Conservation (phyloP, 1,140 invertebrate species). For the Thaumatotibia leucotreta region DNA sequence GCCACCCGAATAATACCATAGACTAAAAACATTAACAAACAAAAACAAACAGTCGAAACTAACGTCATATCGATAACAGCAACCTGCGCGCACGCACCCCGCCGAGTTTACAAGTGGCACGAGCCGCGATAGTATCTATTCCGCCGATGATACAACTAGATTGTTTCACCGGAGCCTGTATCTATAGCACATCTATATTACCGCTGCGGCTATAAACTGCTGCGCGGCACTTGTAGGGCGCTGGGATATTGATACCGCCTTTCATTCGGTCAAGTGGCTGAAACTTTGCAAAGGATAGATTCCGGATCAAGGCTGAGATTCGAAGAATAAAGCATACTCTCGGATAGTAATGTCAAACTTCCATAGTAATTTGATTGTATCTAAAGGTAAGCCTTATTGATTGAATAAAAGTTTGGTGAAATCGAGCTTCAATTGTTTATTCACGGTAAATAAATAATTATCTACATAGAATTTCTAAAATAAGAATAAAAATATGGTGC, state of each 20-base stretch:
- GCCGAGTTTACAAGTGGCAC: constrained; percentile 56
- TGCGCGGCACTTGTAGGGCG: background rate
- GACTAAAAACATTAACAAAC: too few relatives aligned
- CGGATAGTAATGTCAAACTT: too few relatives aligned
- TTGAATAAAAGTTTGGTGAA: too few relatives aligned
- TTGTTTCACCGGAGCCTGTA: constrained; percentile 41
- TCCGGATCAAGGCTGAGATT: too few relatives aligned
- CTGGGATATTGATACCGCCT: constrained; percentile 2
- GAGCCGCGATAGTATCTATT: constrained; percentile 52
- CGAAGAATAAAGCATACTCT: too few relatives aligned
- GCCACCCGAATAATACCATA: too few relatives aligned
- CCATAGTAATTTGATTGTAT: too few relatives aligned
- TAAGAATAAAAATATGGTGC: too few relatives aligned
- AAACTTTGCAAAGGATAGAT: background rate
- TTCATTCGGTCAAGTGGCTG: background rate
- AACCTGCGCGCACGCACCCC: constrained; percentile 22
- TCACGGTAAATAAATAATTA: too few relatives aligned
- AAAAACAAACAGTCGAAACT: constrained; percentile 8
- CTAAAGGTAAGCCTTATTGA: too few relatives aligned
- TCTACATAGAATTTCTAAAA: too few relatives aligned
- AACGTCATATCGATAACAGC: constrained; percentile 17
- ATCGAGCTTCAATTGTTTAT: too few relatives aligned
- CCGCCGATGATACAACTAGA: constrained; percentile 55
- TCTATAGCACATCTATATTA: constrained; percentile 14
- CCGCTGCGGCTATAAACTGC: background rate